phyloP scores from a whole-genome alignment of 2,888 invertebrate species.

The Magallana nippona region DNA sequence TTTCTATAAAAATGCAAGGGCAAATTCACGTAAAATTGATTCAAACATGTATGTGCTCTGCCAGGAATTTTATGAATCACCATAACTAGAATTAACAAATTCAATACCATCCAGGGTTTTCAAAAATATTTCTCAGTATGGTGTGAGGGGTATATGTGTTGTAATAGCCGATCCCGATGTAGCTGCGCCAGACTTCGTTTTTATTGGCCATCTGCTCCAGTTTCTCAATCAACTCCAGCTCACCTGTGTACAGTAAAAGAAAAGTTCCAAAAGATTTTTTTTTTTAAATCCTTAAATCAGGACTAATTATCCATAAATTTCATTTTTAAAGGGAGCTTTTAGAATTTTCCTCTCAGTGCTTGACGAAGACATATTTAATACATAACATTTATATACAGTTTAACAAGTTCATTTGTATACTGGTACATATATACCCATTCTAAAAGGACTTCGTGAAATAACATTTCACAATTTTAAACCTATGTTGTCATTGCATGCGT shows the following conservation, averaged over 20 bases:
- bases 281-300: no score
- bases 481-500: no score
- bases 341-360: not conserved
- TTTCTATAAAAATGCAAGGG: no score
- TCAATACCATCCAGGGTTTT: slow-evolving; percentile 97
- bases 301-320: no score
- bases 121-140: slow-evolving; percentile 97
- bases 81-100: not conserved
- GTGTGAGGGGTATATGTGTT: slow-evolving; percentile 97
- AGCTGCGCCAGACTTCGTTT: slow-evolving; percentile 96
- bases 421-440: not conserved
- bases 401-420: not conserved
- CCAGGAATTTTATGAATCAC: no score
- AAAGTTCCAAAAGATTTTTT: no score
- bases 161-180: slow-evolving; percentile 99
- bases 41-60: no score
- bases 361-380: not conserved
- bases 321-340: not conserved
- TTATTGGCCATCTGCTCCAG: slow-evolving; percentile 81
- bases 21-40: no score
- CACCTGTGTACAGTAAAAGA: slow-evolving; percentile 83
- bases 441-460: no score
- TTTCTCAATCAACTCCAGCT: slow-evolving; percentile 89
- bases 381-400: not conserved
- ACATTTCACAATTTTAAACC: no score